Evolutionary conservation across 2,797 vertebrate genomes (phyloP), one percentile per base, ranked within the genome.

Genomic region (Lacerta viridis): DNA sequence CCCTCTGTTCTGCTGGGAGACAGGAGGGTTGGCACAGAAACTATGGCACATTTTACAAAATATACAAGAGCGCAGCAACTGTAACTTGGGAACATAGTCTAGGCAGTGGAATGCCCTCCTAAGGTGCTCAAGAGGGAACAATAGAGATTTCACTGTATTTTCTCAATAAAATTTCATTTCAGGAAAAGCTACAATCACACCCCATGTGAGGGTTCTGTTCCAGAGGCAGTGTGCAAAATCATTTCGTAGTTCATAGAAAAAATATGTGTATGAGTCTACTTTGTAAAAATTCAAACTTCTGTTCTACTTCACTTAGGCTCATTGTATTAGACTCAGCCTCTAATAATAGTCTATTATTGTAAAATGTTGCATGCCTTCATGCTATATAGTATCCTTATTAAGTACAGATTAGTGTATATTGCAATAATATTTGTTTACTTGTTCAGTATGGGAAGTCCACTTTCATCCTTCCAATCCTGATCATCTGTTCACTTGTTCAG

Each of bases 391-490:
- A 1, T 13, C 23, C 69, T 76, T 80, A 46, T n/a, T 18, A 43
- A 68, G 9, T 69, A 7, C 86, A 41, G 85, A 39, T n/a, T 69
- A 17, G 50, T 72, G n/a, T 92, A 29, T 78, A 76, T 5, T 82
- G 29, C 41, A 91, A 80, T 89, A 72, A 91, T 39, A 13, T 83
- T 13, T 91, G 86, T 94, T 43, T 89, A 82, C 75, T 29, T 59
- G 92, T 94, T 17, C 83, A 99, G 99, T 99, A 98, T 99, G 99
- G 99, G 99, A 99, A 94, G 98, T 99, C 87, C 99, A 98, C 93
- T 99, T 99, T 94, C 99, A 99, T 93, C 98, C 98, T 0, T 98
- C 98, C 80, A 98, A 98, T 89, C 99, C 99, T 3, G 98, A 99
- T 92, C 98, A 99, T 92, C 96, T 99, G 88, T 99, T 99, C 95